Evolutionary conservation across 2,113 vertebrate genomes (phyloP).

Genomic region (Osmerus eperlanus): DNA sequence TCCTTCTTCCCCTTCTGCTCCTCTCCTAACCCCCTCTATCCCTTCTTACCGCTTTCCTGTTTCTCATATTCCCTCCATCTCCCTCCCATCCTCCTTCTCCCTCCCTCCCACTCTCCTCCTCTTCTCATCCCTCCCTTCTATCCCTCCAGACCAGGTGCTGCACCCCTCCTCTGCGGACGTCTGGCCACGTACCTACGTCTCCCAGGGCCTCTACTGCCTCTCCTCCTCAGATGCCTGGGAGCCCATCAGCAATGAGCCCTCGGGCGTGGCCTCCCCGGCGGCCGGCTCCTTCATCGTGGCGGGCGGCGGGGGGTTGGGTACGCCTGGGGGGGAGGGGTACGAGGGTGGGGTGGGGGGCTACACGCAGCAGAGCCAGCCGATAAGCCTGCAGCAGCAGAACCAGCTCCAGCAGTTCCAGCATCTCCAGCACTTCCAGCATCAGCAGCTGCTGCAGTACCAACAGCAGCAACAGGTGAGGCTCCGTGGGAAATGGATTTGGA

Average conservation of each 20-base stretch:
- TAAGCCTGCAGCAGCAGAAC: conserved; percentile 66
- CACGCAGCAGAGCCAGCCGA: conserved; percentile 65
- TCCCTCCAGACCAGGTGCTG: conserved; percentile 77
- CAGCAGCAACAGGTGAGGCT: conserved; percentile 54
- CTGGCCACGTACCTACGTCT: conserved; percentile 97
- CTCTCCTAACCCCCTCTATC: too few species aligned
- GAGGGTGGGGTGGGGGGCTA: conserved; percentile 39
- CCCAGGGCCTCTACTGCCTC: conserved; percentile 96
- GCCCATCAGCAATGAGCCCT: conserved; percentile 89
- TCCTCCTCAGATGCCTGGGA: conserved; percentile 96
- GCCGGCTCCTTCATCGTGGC: conserved; percentile 82
- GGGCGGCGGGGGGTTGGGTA: conserved; percentile 48
- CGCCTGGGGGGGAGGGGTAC: conserved; percentile 41
- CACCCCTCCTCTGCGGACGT: conserved; percentile 82
- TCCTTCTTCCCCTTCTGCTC: too few species aligned
- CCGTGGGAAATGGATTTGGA: not conserved
- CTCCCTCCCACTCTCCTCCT: not conserved
- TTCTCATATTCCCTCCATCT: not conserved
- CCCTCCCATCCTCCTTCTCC: not conserved
- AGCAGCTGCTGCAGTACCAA: conserved; percentile 71
- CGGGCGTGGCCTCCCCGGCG: conserved; percentile 89
- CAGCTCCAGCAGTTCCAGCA: conserved; percentile 76
- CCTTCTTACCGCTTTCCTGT: too few species aligned
- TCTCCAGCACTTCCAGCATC: conserved; percentile 69
- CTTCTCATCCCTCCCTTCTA: not conserved